Conservation (phyloP, 2,113 vertebrate species). For the Aptenodytes forsteri region DNA sequence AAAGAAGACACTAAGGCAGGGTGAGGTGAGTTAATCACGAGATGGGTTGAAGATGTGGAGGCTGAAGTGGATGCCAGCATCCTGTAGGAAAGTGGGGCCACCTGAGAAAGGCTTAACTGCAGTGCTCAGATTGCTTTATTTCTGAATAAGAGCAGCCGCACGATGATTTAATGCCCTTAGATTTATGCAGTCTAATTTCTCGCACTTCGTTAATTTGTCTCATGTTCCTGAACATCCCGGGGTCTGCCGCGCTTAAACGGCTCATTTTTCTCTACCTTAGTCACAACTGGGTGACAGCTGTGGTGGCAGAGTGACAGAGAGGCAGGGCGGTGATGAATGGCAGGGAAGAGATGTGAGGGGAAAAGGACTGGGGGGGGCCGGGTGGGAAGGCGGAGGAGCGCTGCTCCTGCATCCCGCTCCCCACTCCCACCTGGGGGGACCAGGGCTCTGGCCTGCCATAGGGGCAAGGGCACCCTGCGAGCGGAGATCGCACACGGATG, state of each 20-base stretch:
- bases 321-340: not conserved
- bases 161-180: not conserved
- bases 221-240: not conserved
- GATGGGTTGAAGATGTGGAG: not conserved
- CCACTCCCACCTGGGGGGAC: not conserved
- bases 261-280: not conserved
- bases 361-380: not conserved
- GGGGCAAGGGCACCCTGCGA: not conserved
- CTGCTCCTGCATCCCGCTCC: not conserved
- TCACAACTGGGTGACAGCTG: not conserved
- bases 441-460: no score
- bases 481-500: accelerated
- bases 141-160: not conserved
- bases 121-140: not conserved
- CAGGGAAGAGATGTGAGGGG: not conserved
- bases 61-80: not conserved
- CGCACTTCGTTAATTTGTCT: constrained; percentile 8
- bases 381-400: not conserved
- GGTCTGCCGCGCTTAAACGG: not conserved
- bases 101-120: not conserved
- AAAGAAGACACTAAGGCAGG: not conserved
- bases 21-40: not conserved
- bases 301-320: not conserved
- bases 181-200: constrained; percentile 39
- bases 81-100: accelerated